These are phyloP conservation scores for Caenorhabditis sp. DNA, from an alignment of 2,888 invertebrate genomes.

Conservation along the genomic window DNA sequence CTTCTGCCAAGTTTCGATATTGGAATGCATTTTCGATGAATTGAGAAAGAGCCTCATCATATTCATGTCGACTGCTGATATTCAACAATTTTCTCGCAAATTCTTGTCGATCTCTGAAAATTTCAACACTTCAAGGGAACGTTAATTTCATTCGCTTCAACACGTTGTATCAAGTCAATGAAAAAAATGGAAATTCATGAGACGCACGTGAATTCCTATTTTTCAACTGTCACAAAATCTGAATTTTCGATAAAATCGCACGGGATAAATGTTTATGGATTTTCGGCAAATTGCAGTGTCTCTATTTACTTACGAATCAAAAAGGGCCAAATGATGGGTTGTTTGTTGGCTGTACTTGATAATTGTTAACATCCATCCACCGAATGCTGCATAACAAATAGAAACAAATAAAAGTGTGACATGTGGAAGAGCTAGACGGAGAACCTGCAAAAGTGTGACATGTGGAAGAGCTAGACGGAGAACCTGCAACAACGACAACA, in stretches of 20 bases:
- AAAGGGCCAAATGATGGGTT: constrained; percentile 27
- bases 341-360: constrained; percentile 57
- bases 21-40: constrained; percentile 33
- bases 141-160: too few species aligned
- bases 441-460: constrained; percentile 51
- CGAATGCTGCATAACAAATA: constrained; percentile 61
- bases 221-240: too few species aligned
- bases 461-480: not conserved
- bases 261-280: too few species aligned
- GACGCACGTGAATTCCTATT: too few species aligned
- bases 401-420: constrained; percentile 66
- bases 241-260: too few species aligned
- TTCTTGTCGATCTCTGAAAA: constrained; percentile 26
- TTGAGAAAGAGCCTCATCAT: constrained; percentile 14
- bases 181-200: too few species aligned
- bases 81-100: constrained; percentile 18
- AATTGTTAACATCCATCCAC: constrained; percentile 61
- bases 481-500: too few species aligned
- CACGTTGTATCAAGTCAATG: too few species aligned
- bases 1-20: constrained; percentile 32
- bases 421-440: constrained; percentile 68
- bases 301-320: constrained; percentile 38
- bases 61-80: constrained; percentile 14
- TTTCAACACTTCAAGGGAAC: too few species aligned
- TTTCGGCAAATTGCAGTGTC: too few species aligned